A percentile compares a stretch with the other conserved stretches of the same genome.
These are phyloP conservation scores for Drosophila lutescens DNA, from an alignment of 2,888 invertebrate species.

Conservation along the genomic window DNA sequence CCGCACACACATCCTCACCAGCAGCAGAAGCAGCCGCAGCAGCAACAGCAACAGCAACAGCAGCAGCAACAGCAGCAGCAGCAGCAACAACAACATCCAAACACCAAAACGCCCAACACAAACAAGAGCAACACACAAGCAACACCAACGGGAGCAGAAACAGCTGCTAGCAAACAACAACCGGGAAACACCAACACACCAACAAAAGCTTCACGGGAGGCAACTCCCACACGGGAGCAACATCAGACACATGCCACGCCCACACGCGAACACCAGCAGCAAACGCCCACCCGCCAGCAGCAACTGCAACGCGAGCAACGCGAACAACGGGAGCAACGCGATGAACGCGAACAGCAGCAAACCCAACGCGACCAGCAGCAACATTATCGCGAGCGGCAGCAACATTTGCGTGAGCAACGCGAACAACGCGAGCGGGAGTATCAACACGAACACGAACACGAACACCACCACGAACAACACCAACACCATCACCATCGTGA, in stretches of 20 bases:
- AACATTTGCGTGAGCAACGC: conserved; percentile 43
- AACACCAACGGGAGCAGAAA: conserved; percentile 34
- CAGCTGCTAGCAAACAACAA: conserved; percentile 36
- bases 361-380: conserved; percentile 52
- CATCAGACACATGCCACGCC: conserved; percentile 48
- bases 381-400: conserved; percentile 40
- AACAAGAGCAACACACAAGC: conserved; percentile 42
- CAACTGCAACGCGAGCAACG: conserved; percentile 51
- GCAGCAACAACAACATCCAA: conserved; percentile 33
- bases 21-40: conserved; percentile 41
- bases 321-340: conserved; percentile 49
- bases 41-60: conserved; percentile 39
- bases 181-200: conserved; percentile 62
- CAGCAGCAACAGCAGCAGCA: conserved; percentile 47
- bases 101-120: conserved; percentile 29
- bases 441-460: conserved; percentile 40
- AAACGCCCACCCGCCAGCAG: conserved; percentile 48
- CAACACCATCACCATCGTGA: conserved; percentile 52
- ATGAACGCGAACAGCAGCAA: conserved; percentile 46
- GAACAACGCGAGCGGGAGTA: conserved; percentile 50
- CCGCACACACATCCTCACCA: conserved; percentile 26
- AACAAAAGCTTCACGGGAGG: conserved; percentile 67
- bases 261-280: conserved; percentile 55
- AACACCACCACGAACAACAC: conserved; percentile 47
- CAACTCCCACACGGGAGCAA: conserved; percentile 69